Conservation (phyloP, 2,113 vertebrate genomes). For the Lipophrys pholis region DNA sequence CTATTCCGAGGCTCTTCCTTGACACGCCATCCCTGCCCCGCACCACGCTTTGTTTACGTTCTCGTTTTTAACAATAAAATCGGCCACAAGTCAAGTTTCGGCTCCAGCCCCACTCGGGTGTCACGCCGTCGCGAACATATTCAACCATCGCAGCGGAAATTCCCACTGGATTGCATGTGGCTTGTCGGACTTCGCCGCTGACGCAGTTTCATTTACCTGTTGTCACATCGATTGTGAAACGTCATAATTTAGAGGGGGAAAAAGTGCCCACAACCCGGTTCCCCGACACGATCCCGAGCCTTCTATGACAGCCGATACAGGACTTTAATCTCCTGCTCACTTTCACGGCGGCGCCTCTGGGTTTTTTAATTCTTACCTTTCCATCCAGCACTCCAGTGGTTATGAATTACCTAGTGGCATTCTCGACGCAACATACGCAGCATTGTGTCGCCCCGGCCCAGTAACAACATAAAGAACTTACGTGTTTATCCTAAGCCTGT, state of each 20-base stretch:
- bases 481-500: slow-evolving; percentile 49
- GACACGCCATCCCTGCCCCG: slow-evolving; percentile 68
- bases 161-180: slow-evolving; percentile 66
- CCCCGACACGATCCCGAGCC: neutral
- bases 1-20: slow-evolving; percentile 72
- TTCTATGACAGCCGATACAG: neutral
- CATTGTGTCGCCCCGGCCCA: slow-evolving; percentile 29
- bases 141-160: slow-evolving; percentile 68
- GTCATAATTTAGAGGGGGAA: neutral
- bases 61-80: slow-evolving; percentile 26
- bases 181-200: slow-evolving; percentile 74
- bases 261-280: slow-evolving; percentile 28
- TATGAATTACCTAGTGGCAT: slow-evolving; percentile 71
- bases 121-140: slow-evolving; percentile 15
- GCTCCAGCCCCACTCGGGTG: slow-evolving; percentile 6
- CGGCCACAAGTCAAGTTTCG: slow-evolving; percentile 22
- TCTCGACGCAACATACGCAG: slow-evolving; percentile 74
- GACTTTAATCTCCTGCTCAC: slow-evolving; percentile 39
- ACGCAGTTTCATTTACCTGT: slow-evolving; percentile 85
- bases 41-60: slow-evolving; percentile 71
- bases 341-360: slow-evolving; percentile 30
- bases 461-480: slow-evolving; percentile 67
- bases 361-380: slow-evolving; percentile 36
- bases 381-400: slow-evolving; percentile 42
- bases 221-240: slow-evolving; percentile 71